These are phyloP conservation scores for Dreissena rostriformis DNA, from an alignment of 1,140 invertebrate genomes.

Conservation along the genomic window DNA sequence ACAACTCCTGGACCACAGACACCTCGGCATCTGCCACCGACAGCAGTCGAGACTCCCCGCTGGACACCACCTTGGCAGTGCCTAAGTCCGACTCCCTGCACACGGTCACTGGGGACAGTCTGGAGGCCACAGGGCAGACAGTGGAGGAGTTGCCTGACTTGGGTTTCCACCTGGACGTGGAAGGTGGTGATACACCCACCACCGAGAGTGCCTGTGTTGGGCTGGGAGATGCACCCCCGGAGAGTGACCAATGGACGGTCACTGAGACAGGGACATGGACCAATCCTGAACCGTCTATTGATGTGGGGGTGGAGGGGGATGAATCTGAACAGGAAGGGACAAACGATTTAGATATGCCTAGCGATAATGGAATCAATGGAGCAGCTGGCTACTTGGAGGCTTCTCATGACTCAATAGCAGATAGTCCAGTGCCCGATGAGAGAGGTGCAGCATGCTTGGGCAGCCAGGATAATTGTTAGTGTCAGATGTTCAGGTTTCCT, in stretches of 20 bases:
- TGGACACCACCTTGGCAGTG: conserved; percentile 18
- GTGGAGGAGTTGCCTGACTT: no score
- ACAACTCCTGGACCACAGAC: conserved; percentile 44
- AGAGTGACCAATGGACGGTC: no score
- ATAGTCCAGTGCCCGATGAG: background rate
- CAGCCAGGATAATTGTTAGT: background rate
- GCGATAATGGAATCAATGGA: background rate
- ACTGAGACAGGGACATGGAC: no score
- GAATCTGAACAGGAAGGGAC: conserved; percentile 4
- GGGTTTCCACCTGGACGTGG: no score
- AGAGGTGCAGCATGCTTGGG: conserved; percentile 25
- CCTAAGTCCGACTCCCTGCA: background rate
- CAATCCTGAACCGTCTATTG: no score
- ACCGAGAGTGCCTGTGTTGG: no score
- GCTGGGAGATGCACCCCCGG: no score
- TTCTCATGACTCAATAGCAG: background rate
- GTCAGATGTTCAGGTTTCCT: background rate
- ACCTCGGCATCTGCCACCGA: conserved; percentile 24
- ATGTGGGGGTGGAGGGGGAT: background rate
- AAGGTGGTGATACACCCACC: no score
- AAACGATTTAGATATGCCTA: background rate
- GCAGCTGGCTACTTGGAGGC: background rate
- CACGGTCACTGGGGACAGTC: background rate
- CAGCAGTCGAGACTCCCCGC: conserved; percentile 25
- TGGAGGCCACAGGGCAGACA: background rate